Evolutionary conservation across 2,797 vertebrate genomes (phyloP).

Genomic region (Melanotaenia nigrans): DNA sequence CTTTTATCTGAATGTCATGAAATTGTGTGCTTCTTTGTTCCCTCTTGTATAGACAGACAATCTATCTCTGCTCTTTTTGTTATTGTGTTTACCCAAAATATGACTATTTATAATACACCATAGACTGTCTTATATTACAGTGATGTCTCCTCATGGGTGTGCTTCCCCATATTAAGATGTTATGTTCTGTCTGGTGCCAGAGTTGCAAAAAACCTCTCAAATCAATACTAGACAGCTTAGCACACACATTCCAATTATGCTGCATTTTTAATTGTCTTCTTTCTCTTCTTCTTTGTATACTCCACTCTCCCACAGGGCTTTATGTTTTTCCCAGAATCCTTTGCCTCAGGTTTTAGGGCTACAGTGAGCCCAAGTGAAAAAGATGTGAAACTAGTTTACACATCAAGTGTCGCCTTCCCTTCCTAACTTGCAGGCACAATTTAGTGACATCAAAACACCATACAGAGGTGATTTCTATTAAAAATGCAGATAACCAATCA

Average conservation of each 20-base stretch:
- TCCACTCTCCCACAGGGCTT: conserved; percentile 63
- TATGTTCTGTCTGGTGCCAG: conserved; percentile 23
- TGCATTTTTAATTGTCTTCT: conserved; percentile 66
- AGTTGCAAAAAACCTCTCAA: conserved; percentile 30
- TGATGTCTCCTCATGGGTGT: conserved; percentile 29
- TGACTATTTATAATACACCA: conserved; percentile 36
- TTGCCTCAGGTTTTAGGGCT: conserved; percentile 56
- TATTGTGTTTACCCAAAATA: conserved; percentile 32
- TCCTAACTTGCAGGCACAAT: conserved; percentile 12
- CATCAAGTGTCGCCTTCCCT: conserved; percentile 21
- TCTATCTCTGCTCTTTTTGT: conserved; percentile 17
- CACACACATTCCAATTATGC: conserved; percentile 30
- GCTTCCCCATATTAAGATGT: conserved; percentile 33
- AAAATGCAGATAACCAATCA: conserved; percentile 49
- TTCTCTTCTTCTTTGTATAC: conserved; percentile 38
- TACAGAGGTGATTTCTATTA: conserved; percentile 21
- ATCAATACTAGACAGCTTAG: conserved; percentile 38
- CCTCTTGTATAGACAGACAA: neutral
- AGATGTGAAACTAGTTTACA: conserved; percentile 54
- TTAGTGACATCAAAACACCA: conserved; percentile 26
- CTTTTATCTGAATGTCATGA: conserved; percentile 67
- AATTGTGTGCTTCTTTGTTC: conserved; percentile 39
- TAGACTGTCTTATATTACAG: conserved; percentile 10
- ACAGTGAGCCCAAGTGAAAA: conserved; percentile 28
- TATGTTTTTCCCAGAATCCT: conserved; percentile 62